A percentile compares a stretch with the other conserved stretches of the same genome.
Conservation (phyloP, 2,113 vertebrate species). For the Pedionomus torquatus region DNA sequence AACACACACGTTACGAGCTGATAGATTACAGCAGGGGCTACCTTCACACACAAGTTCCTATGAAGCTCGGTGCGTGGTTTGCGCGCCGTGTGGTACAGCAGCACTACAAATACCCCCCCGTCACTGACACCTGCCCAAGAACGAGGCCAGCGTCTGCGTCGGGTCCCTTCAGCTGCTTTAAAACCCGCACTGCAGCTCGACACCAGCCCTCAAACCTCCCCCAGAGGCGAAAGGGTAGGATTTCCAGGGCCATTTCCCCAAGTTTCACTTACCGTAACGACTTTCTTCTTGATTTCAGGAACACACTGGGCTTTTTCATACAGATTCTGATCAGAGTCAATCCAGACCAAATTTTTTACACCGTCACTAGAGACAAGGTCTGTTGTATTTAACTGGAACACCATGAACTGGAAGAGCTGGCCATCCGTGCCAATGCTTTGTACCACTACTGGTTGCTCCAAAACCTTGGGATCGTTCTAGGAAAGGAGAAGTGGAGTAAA, state of each 20-base stretch:
- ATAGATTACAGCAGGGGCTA: background rate
- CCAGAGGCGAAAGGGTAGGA: background rate
- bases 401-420: constrained; percentile 84
- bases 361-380: constrained; percentile 78
- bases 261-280: constrained; percentile 80
- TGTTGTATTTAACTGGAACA: constrained; percentile 91
- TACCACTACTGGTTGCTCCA: constrained; percentile 84
- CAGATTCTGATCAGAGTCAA: constrained; percentile 81
- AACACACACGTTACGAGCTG: background rate
- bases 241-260: background rate
- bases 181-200: background rate
- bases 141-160: background rate
- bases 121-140: background rate
- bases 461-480: constrained; percentile 75
- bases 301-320: constrained; percentile 82
- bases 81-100: background rate
- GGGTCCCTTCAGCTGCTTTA: background rate
- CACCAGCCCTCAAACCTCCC: background rate
- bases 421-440: constrained; percentile 87
- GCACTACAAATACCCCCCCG: background rate
- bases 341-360: constrained; percentile 87
- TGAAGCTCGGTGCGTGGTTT: background rate
- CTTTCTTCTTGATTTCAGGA: constrained; percentile 83
- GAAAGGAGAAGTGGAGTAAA: background rate
- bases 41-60: background rate